Evolutionary conservation across 2,888 invertebrate genomes (phyloP).

Genomic region (Odontocerum albicorne): DNA sequence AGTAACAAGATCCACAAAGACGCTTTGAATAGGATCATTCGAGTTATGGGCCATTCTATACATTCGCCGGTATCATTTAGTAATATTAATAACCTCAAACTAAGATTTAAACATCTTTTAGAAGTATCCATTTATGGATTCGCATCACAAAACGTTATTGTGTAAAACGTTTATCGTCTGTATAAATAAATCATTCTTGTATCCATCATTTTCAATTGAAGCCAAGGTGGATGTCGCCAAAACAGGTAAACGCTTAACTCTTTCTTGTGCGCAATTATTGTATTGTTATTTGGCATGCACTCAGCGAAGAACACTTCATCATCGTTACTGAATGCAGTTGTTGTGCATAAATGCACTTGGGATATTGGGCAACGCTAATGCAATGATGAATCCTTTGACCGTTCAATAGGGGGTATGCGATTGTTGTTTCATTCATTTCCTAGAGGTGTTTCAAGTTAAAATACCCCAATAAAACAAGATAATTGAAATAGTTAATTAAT

Average conservation of each 20-base stretch:
- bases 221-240: slow-evolving; percentile 3
- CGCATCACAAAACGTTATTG: slow-evolving; percentile 7
- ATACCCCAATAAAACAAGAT: too few species aligned
- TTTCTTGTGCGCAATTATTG: neutral
- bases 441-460: too few species aligned
- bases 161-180: slow-evolving; percentile 14
- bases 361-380: slow-evolving; percentile 11
- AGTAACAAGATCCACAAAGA: too few species aligned
- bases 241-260: neutral
- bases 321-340: neutral
- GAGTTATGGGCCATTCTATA: too few species aligned
- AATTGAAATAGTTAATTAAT: too few species aligned
- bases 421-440: too few species aligned
- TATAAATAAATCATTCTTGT: slow-evolving; percentile 14
- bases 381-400: too few species aligned
- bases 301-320: neutral
- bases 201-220: slow-evolving; percentile 12
- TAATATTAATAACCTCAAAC: too few species aligned
- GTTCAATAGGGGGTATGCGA: too few species aligned
- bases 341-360: slow-evolving; percentile 14
- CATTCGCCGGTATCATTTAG: too few species aligned
- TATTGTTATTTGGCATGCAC: neutral
- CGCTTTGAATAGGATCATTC: too few species aligned
- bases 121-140: slow-evolving; percentile 9
- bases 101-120: slow-evolving; percentile 2